A percentile compares a stretch with the other conserved stretches of the same genome.
phyloP scores from a whole-genome alignment of 2,113 vertebrate species.

The Puffinus mauretanicus region DNA sequence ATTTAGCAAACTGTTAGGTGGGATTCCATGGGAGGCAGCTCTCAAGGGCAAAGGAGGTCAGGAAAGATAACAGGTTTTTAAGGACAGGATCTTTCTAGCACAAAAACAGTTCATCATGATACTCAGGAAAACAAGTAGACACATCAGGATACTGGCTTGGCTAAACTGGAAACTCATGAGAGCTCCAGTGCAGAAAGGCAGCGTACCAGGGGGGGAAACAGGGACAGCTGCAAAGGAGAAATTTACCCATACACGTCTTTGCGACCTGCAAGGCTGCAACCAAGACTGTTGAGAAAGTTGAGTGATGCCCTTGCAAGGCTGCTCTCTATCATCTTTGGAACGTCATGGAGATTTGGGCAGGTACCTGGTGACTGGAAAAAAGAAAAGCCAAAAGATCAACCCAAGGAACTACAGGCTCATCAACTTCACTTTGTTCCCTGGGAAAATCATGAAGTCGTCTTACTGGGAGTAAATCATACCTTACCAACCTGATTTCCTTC shows the following conservation, averaged over 20 bases:
- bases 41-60: not conserved
- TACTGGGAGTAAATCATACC: not conserved
- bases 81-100: not conserved
- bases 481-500: not conserved
- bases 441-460: not conserved
- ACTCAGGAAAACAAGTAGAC: not conserved
- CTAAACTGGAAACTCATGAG: not conserved
- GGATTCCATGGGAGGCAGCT: not conserved
- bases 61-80: not conserved
- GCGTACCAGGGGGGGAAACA: not conserved
- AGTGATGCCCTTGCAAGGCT: conserved; percentile 41
- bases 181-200: not conserved
- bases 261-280: conserved; percentile 29
- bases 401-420: not conserved
- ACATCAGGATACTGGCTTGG: not conserved
- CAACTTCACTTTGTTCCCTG: not conserved
- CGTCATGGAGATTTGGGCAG: conserved; percentile 21
- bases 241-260: conserved; percentile 17
- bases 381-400: not conserved
- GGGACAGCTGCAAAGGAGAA: not conserved
- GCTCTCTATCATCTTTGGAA: conserved; percentile 37
- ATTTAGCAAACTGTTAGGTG: not conserved
- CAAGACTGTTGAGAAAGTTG: conserved; percentile 47
- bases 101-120: not conserved
- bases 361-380: conserved; percentile 24